These are phyloP conservation scores for Eospalax fontanierii DNA, from an alignment of 2,797 vertebrate genomes.

Conservation along the genomic window DNA sequence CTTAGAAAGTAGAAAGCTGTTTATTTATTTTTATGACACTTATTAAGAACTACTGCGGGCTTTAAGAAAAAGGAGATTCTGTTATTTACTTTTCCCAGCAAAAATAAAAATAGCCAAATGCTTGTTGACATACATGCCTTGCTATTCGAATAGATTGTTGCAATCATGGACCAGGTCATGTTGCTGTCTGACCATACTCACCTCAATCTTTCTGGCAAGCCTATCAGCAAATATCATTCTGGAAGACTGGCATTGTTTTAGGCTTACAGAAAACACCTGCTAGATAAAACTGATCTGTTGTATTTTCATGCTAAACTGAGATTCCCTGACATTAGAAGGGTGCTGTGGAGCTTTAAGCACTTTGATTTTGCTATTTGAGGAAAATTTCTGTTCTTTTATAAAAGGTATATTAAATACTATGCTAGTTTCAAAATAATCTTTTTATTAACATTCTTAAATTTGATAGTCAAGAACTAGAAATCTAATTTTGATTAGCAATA, in stretches of 20 bases:
- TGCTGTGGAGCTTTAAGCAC: not conserved
- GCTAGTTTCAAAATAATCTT: not conserved
- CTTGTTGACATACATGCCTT: not conserved
- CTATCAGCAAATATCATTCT: not conserved
- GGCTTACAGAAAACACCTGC: not conserved
- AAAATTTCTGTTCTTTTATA: not conserved
- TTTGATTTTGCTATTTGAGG: not conserved
- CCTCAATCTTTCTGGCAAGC: accelerated
- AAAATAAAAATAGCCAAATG: not conserved
- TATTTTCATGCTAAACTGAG: not conserved
- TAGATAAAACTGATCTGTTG: not conserved
- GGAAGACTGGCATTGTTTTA: not conserved
- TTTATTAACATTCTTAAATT: not conserved
- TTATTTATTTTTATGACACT: not conserved
- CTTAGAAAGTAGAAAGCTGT: not conserved
- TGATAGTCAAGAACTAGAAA: not conserved
- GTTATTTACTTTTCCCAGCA: not conserved
- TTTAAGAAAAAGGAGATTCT: not conserved
- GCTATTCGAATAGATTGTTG: not conserved
- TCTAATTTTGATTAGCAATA: not conserved
- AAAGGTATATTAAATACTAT: not conserved
- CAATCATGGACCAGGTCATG: too few relatives aligned
- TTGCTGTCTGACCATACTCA: accelerated
- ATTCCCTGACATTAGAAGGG: not conserved
- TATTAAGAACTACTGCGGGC: not conserved